Evolutionary conservation across 2,797 vertebrate species (phyloP), one percentile per base, ranked within the genome.

Genomic region (Microchirus variegatus): DNA sequence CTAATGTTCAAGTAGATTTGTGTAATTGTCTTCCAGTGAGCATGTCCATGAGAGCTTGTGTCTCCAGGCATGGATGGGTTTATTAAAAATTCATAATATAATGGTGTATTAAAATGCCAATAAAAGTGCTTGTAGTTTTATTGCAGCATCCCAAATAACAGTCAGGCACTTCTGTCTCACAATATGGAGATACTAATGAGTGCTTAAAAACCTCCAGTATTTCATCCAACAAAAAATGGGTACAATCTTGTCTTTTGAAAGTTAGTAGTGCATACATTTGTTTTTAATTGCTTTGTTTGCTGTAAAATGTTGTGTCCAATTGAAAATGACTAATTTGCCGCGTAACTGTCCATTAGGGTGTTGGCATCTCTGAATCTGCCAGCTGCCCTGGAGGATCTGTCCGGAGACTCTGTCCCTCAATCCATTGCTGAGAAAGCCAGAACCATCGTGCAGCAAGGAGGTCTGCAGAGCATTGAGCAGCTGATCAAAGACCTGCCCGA

Each of bases 321-420:
- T 16, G 10, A 6, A 47, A 50, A 15, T 64, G 36, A 49, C 56
- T 51, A 42, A 71, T 1, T 5, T 40, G 40, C 43, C 73, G 38
- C 64, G 22, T 26, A 12, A 50, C 54, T 48, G 43, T 77, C 53
- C 54, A 3, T 65, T 82, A 99, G 97, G 66, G 96, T 99, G 35
- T 83, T 99, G 89, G 97, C 97, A 3, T 99, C 98, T 40, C 92
- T 99, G 49, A 99, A 99, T 83, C 95, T 99, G 71, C 98, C 98
- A 40, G 98, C 98, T 63, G 98, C 97, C 35, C 93, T 99, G 3
- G 98, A 99, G 90, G 98, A 99, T 47, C 89, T 99, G 36, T 98
- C 98, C 38, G 98, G 98, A 58, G 97, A 99, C 78, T 94, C 95
- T 0, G 91, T 99, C 74, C 98, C 98, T 81, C 96, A 96, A 78